phyloP scores from a whole-genome alignment of 2,797 vertebrate species.

The Anableps anableps region DNA sequence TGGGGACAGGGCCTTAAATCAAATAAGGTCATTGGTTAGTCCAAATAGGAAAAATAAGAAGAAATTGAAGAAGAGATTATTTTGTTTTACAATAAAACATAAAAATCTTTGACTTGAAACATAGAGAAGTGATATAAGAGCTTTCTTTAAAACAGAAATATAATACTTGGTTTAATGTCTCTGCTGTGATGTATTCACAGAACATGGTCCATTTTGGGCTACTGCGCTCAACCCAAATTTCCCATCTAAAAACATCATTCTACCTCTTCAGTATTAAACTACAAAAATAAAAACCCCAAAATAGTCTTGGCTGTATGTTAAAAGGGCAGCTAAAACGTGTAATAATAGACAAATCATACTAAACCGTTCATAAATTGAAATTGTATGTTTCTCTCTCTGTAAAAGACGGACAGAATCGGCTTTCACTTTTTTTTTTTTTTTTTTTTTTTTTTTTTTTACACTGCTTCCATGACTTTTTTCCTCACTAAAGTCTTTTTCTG shows the following conservation, averaged over 20 bases:
- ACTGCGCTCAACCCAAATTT: neutral
- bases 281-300: neutral
- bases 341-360: neutral
- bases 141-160: constrained; percentile 33
- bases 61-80: neutral
- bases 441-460: constrained; percentile 10
- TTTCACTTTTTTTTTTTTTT: neutral
- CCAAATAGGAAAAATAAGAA: neutral
- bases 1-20: neutral
- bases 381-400: neutral
- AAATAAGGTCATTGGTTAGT: neutral
- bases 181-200: neutral
- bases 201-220: neutral
- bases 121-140: neutral
- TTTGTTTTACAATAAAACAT: neutral
- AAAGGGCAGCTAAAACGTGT: neutral
- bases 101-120: neutral
- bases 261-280: neutral
- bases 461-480: constrained; percentile 12
- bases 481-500: constrained; percentile 1
- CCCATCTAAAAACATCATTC: neutral
- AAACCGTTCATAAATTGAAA: neutral
- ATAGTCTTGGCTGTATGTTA: neutral
- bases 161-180: neutral
- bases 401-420: neutral